These are phyloP conservation scores for Cochlearius cochlearius DNA, from an alignment of 2,113 vertebrate genomes.

Conservation along the genomic window DNA sequence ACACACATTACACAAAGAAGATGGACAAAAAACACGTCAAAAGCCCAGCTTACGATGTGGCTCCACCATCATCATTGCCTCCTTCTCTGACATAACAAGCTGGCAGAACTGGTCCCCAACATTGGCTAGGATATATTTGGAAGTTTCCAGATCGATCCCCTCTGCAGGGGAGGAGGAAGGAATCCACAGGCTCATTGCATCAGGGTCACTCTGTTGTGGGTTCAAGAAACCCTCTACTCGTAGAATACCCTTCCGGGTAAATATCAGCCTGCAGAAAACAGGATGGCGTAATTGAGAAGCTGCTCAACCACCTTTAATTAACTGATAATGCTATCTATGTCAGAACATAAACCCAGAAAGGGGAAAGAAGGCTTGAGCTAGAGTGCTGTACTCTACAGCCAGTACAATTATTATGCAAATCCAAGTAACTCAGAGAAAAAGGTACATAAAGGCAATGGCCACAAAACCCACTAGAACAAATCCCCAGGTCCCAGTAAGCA, in stretches of 20 bases:
- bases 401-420: background rate
- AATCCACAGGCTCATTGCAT: conserved; percentile 97
- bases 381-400: background rate
- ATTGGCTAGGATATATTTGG: conserved; percentile 98
- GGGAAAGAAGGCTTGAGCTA: background rate
- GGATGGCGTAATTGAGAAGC: background rate
- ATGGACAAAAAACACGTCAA: background rate
- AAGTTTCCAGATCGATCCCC: conserved; percentile 95
- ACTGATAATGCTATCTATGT: background rate
- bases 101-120: conserved; percentile 99
- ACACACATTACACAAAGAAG: background rate
- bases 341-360: background rate
- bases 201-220: conserved; percentile 94
- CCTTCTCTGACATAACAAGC: conserved; percentile 98
- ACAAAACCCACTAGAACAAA: background rate
- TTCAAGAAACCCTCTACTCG: conserved; percentile 96
- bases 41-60: conserved; percentile 89
- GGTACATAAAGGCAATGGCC: background rate
- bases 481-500: background rate
- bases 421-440: background rate
- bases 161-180: conserved; percentile 87
- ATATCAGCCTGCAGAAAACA: conserved; percentile 83
- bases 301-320: background rate
- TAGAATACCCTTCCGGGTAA: conserved; percentile 94
- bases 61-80: conserved; percentile 99